These are phyloP conservation scores for Thalassaphorura encarpata DNA, from an alignment of 1,140 invertebrate species.

Conservation along the genomic window DNA sequence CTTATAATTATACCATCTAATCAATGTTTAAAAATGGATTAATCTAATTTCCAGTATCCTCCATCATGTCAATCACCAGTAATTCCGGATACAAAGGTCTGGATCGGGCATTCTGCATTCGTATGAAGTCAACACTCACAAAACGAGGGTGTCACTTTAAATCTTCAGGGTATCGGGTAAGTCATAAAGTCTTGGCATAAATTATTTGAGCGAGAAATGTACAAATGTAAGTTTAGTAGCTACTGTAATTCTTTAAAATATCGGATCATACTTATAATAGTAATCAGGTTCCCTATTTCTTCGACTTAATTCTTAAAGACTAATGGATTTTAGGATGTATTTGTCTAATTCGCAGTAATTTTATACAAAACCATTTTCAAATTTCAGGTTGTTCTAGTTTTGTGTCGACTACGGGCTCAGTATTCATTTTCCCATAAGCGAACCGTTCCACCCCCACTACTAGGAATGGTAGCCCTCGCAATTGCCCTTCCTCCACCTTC, in stretches of 20 bases:
- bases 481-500: slow-evolving; percentile 91
- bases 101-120: slow-evolving; percentile 84
- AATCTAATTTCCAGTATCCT: slow-evolving; percentile 74
- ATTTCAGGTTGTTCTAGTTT: slow-evolving; percentile 76
- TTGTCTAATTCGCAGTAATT: too few relatives aligned
- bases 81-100: slow-evolving; percentile 70
- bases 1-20: too few relatives aligned
- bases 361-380: too few relatives aligned
- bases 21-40: too few relatives aligned
- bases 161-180: slow-evolving; percentile 93
- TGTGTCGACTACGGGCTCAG: slow-evolving; percentile 80
- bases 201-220: too few relatives aligned
- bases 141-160: slow-evolving; percentile 97
- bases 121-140: slow-evolving; percentile 96
- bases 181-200: slow-evolving; percentile 38
- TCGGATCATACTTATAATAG: too few relatives aligned
- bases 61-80: slow-evolving; percentile 68
- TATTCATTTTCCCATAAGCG: slow-evolving; percentile 80
- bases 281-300: too few relatives aligned
- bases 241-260: too few relatives aligned
- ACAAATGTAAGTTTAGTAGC: too few relatives aligned
- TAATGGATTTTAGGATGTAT: too few relatives aligned
- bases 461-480: slow-evolving; percentile 88
- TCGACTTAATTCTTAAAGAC: too few relatives aligned
- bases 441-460: slow-evolving; percentile 66